Evolutionary conservation across 2,113 vertebrate species (phyloP), one percentile per base, ranked within the genome.

Genomic region (Nothocercus nigrocapillus): DNA sequence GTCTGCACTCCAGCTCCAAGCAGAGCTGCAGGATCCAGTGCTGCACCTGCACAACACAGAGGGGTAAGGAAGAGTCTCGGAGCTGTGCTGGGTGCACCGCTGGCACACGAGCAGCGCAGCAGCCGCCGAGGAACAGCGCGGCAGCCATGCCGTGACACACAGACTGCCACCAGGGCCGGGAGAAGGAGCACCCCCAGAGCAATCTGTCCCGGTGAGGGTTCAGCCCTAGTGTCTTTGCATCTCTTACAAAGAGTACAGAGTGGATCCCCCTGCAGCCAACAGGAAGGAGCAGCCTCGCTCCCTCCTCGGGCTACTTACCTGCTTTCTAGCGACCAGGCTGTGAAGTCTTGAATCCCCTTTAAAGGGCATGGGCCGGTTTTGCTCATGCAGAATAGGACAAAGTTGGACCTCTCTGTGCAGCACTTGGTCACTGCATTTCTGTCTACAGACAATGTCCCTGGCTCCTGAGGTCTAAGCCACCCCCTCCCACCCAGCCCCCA

Each of bases 21-120:
- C 99, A 98, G 97, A 99, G 92, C 49, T 99, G 99, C 94, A 99
- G 92, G 32, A 99, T 98, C 99, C 99, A 99, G 94, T 99, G 97
- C 30, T 99, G 98, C 38, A 99, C 98, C 99, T 99, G 96, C 70
- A 95, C 36, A 84, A 74, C 85, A 45, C 6, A 96, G 36, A 67
- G 28, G 1, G 11, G 18, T 32, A 56, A 88, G 32, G 59, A 64
- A 74, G 24, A 93, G 49, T 20, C 14, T 45, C 62, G 32, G 59
- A 11, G 13, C 34, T n/a, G 28, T 58, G 18, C 49, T 89, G n/a
- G 24, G 32, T 73, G 47, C 16, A 27, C 27, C 62, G 80, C n/a
- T 15, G 27, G n/a, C 64, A 13, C n/a, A 73, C 93, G 15, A 77
- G 59, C 53, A 83, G 34, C 1, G 0, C 59, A 70, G 51, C 2